phyloP scores from a whole-genome alignment of 2,888 invertebrate genomes.

The Scaptomyza tumidula region DNA sequence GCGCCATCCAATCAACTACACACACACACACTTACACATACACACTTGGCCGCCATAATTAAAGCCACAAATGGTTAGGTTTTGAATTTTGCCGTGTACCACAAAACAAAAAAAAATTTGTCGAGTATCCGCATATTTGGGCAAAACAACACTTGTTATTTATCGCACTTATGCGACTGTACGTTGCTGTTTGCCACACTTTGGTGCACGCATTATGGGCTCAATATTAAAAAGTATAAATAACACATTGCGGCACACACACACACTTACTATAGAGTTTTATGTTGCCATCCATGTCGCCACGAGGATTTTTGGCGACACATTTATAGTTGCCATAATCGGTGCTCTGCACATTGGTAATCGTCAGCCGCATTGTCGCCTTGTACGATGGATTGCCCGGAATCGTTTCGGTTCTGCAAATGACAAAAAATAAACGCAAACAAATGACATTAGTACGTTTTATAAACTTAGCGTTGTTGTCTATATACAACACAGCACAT shows the following conservation, averaged over 20 bases:
- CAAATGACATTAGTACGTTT: not conserved
- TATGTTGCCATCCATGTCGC: conserved; percentile 95
- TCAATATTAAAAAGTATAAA: conserved; percentile 71
- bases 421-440: conserved; percentile 18
- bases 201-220: conserved; percentile 18
- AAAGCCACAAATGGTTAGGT: conserved; percentile 70
- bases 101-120: not conserved
- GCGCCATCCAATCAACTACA: conserved; percentile 27
- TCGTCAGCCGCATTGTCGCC: conserved; percentile 94
- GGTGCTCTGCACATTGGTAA: conserved; percentile 90
- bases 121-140: conserved; percentile 11
- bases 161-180: conserved; percentile 35
- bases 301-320: conserved; percentile 94
- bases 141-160: conserved; percentile 44
- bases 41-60: conserved; percentile 62
- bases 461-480: not conserved
- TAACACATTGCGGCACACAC: conserved; percentile 47
- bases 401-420: conserved; percentile 88
- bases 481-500: conserved; percentile 1
- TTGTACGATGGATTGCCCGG: conserved; percentile 91
- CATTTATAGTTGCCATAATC: conserved; percentile 96
- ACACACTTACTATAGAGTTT: conserved; percentile 92
- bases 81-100: conserved; percentile 51
- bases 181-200: not conserved
- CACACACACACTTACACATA: conserved; percentile 7